Conservation (phyloP, 2,888 invertebrate genomes). For the Nomada fucata region DNA sequence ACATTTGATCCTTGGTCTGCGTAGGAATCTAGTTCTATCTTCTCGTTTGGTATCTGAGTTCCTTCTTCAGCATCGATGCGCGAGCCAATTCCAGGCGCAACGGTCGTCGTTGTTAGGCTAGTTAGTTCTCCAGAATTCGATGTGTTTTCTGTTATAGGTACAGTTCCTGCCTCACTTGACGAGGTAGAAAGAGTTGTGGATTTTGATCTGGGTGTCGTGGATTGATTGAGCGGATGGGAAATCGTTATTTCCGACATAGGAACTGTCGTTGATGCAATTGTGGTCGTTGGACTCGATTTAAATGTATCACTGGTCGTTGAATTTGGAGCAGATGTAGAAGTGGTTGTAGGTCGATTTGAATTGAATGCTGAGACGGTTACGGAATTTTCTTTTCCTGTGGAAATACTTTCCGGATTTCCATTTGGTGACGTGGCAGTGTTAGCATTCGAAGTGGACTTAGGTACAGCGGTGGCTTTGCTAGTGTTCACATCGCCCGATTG, state of each 20-base stretch:
- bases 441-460: constrained; percentile 20
- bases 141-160: constrained; percentile 9
- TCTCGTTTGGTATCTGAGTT: not conserved
- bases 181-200: not conserved
- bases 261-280: not conserved
- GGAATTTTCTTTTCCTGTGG: constrained; percentile 18
- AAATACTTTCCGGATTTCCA: not conserved
- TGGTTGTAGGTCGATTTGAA: constrained; percentile 1
- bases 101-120: not conserved
- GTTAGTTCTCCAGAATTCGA: not conserved
- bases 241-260: not conserved
- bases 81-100: not conserved
- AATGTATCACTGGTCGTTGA: constrained; percentile 3
- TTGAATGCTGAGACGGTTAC: not conserved
- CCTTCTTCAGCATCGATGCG: constrained; percentile 22
- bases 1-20: not conserved
- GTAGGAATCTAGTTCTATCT: not conserved
- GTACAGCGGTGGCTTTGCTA: constrained; percentile 11
- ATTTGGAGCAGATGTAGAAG: not conserved
- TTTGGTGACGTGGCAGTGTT: constrained; percentile 10
- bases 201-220: not conserved
- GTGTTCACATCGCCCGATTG: constrained; percentile 9
- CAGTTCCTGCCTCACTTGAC: not conserved
- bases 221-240: not conserved
- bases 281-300: not conserved